Evolutionary conservation across 1,140 invertebrate species (phyloP).

Genomic region (Caenorhabditis remanei): DNA sequence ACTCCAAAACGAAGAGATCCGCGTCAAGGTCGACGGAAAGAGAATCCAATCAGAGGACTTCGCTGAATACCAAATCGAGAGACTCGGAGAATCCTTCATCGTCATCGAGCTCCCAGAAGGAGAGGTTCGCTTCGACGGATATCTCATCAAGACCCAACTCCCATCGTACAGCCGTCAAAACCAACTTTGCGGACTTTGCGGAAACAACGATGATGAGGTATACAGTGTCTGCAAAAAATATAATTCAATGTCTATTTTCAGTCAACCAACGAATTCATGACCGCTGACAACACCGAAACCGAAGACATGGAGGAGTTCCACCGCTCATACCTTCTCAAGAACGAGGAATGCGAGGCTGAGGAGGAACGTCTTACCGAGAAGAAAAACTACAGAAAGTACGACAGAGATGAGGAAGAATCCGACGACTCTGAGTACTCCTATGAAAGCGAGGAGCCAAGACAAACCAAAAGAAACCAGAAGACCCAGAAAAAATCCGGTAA

Average conservation of each 20-base stretch:
- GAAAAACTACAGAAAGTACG: constrained; percentile 60
- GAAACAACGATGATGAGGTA: constrained; percentile 63
- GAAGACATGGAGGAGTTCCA: constrained; percentile 63
- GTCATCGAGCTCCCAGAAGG: constrained; percentile 62
- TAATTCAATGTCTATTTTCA: constrained; percentile 15
- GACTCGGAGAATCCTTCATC: constrained; percentile 57
- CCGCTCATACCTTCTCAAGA: constrained; percentile 59
- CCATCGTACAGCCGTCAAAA: constrained; percentile 35
- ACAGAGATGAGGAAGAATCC: constrained; percentile 1
- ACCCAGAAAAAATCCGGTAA: background rate
- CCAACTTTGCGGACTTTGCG: constrained; percentile 67
- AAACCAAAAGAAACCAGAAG: constrained; percentile 6
- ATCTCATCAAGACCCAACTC: constrained; percentile 63
- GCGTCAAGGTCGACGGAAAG: constrained; percentile 65
- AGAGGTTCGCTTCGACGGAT: constrained; percentile 69
- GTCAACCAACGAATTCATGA: constrained; percentile 50
- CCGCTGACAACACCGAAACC: constrained; percentile 56
- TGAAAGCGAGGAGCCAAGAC: background rate
- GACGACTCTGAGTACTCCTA: constrained; percentile 11
- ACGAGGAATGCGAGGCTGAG: constrained; percentile 59
- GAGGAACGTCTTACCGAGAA: constrained; percentile 49
- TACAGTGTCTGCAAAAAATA: too few species aligned
- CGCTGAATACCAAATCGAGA: constrained; percentile 60
- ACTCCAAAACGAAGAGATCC: constrained; percentile 51
- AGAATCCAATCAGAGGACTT: constrained; percentile 8